phyloP scores from a whole-genome alignment of 2,888 invertebrate genomes.

The Agrilus biguttatus region DNA sequence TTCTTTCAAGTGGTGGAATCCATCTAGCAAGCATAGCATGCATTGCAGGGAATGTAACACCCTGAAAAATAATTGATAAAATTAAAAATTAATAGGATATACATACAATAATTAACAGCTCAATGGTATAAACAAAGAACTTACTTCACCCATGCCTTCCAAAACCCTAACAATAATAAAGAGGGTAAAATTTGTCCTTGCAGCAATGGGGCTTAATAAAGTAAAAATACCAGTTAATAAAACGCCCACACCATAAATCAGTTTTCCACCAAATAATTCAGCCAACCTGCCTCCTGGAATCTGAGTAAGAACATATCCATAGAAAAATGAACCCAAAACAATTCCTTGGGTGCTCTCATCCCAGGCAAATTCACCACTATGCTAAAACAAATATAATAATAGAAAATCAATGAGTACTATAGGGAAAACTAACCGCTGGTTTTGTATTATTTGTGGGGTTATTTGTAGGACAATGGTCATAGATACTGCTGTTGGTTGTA shows the following conservation, averaged over 20 bases:
- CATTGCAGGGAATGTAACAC: slow-evolving; percentile 89
- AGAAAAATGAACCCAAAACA: slow-evolving; percentile 71
- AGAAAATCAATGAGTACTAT: not conserved
- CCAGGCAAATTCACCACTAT: slow-evolving; percentile 63
- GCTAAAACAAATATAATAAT: slow-evolving; percentile 29
- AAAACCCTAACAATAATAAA: slow-evolving; percentile 63
- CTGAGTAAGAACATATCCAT: slow-evolving; percentile 71
- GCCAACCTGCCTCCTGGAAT: slow-evolving; percentile 73
- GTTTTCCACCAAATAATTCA: slow-evolving; percentile 76
- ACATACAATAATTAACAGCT: slow-evolving; percentile 1
- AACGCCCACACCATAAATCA: slow-evolving; percentile 69
- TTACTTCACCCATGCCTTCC: slow-evolving; percentile 70
- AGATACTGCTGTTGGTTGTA: slow-evolving; percentile 38
- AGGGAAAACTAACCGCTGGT: slow-evolving; percentile 15
- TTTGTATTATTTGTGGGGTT: slow-evolving; percentile 30
- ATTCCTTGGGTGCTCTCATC: slow-evolving; percentile 64
- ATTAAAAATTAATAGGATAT: not conserved
- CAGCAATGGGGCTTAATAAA: slow-evolving; percentile 69
- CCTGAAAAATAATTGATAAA: slow-evolving; percentile 32
- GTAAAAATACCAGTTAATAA: slow-evolving; percentile 71
- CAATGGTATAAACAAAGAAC: slow-evolving; percentile 3
- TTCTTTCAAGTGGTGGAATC: slow-evolving; percentile 85
- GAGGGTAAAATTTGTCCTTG: slow-evolving; percentile 46
- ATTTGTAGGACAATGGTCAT: slow-evolving; percentile 45
- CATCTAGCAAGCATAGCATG: slow-evolving; percentile 84